Percentiles rank a stretch among this genome's conserved stretches.
Conservation (phyloP, 2,797 vertebrate genomes). For the Sibirionetta formosa region DNA sequence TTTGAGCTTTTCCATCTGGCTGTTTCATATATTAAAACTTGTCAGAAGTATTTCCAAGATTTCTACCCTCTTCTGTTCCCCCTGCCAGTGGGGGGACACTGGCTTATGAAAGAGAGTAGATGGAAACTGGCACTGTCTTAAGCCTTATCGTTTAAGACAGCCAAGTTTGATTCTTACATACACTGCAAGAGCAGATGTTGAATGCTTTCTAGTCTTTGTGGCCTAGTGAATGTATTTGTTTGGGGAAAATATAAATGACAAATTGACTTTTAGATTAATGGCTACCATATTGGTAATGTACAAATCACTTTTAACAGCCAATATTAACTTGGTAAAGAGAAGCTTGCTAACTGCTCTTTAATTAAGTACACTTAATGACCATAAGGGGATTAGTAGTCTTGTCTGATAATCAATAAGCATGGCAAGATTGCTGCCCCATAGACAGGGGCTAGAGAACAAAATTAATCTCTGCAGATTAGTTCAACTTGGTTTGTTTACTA, state of each 20-base stretch:
- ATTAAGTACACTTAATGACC: slow-evolving; percentile 99
- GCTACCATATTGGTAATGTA: slow-evolving; percentile 85
- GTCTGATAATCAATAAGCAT: slow-evolving; percentile 97
- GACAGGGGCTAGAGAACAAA: slow-evolving; percentile 76
- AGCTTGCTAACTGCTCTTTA: slow-evolving; percentile 96
- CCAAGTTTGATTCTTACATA: neutral
- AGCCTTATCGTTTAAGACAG: neutral
- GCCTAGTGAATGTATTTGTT: slow-evolving; percentile 78
- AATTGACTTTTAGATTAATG: slow-evolving; percentile 85
- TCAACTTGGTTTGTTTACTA: slow-evolving; percentile 62
- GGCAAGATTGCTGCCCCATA: slow-evolving; percentile 82
- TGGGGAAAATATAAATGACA: slow-evolving; percentile 84
- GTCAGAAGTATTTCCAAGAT: neutral
- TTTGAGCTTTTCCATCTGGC: neutral
- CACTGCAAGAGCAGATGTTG: neutral
- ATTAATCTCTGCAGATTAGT: slow-evolving; percentile 82
- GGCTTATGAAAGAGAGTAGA: neutral
- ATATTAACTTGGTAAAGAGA: slow-evolving; percentile 94
- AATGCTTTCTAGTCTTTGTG: slow-evolving; percentile 9
- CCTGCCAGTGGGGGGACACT: neutral
- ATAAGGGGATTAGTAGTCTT: slow-evolving; percentile 96
- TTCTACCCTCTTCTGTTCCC: neutral
- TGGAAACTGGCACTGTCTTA: neutral
- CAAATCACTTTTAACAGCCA: slow-evolving; percentile 95
- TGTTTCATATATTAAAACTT: neutral